These are phyloP conservation scores for Eretmochelys imbricata DNA, from an alignment of 2,113 vertebrate species.

Conservation along the genomic window DNA sequence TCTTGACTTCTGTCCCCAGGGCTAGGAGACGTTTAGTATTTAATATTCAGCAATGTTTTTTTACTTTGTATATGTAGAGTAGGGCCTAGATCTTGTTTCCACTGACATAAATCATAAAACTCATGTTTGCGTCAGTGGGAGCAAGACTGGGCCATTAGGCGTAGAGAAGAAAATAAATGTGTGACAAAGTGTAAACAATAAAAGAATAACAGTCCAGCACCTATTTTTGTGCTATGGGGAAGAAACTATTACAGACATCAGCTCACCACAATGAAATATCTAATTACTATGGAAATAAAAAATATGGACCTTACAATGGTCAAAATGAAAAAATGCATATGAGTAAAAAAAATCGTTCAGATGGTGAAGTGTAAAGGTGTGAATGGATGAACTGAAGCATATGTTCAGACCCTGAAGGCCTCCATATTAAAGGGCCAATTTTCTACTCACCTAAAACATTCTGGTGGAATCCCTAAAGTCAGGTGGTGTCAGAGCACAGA, in stretches of 20 bases:
- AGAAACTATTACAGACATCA: neutral
- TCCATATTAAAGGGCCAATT: neutral
- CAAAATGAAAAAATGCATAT: neutral
- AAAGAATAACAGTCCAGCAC: neutral
- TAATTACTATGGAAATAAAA: neutral
- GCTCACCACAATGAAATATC: neutral
- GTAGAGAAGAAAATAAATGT: neutral
- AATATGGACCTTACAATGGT: neutral
- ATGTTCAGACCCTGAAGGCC: constrained; percentile 30
- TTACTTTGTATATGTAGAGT: neutral
- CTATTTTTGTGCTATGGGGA: neutral
- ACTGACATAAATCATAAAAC: neutral
- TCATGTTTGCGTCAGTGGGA: neutral
- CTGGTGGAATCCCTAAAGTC: constrained; percentile 40
- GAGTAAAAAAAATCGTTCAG: neutral
- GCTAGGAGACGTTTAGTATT: neutral
- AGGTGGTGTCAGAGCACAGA: constrained; percentile 52
- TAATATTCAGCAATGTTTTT: neutral
- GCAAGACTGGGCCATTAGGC: neutral
- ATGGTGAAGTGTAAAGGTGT: neutral
- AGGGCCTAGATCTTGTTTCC: neutral
- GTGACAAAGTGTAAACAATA: neutral
- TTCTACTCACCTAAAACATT: constrained; percentile 39
- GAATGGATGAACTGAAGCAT: constrained; percentile 1
- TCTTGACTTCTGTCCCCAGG: neutral